A percentile compares a stretch with the other conserved stretches of the same genome.
These are phyloP conservation scores for Cheilosia urbana DNA, from an alignment of 2,888 invertebrate species.

Conservation along the genomic window DNA sequence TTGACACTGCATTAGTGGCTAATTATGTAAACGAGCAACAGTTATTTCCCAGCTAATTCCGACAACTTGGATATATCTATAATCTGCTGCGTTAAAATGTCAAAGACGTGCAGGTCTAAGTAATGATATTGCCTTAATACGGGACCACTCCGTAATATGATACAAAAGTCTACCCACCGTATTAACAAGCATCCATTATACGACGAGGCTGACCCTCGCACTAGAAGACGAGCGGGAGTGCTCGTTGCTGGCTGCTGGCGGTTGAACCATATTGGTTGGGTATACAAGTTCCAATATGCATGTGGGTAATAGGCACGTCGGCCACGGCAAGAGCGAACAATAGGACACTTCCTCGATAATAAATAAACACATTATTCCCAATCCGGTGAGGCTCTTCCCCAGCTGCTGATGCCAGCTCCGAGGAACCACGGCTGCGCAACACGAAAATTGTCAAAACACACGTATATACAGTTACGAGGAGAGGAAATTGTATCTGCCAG, in stretches of 20 bases:
- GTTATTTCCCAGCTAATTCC: constrained; percentile 35
- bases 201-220: constrained; percentile 37
- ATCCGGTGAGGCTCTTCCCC: constrained; percentile 71
- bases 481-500: constrained; percentile 70
- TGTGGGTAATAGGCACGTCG: constrained; percentile 58
- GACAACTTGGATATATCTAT: constrained; percentile 35
- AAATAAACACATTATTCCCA: constrained; percentile 77
- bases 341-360: constrained; percentile 76
- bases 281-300: constrained; percentile 53
- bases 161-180: constrained; percentile 51
- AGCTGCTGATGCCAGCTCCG: constrained; percentile 41
- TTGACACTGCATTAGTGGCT: constrained; percentile 14
- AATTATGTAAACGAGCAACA: constrained; percentile 8
- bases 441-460: constrained; percentile 75
- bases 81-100: constrained; percentile 61
- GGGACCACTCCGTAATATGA: constrained; percentile 46
- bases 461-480: constrained; percentile 51
- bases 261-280: constrained; percentile 63
- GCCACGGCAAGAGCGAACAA: constrained; percentile 65
- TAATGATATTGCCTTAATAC: constrained; percentile 58
- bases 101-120: constrained; percentile 64
- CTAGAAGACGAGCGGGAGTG: constrained; percentile 45
- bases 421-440: constrained; percentile 32
- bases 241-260: no score
- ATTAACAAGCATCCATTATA: constrained; percentile 46